These are phyloP conservation scores for Drosophila kokeensis DNA, from an alignment of 2,888 invertebrate genomes.

Conservation along the genomic window DNA sequence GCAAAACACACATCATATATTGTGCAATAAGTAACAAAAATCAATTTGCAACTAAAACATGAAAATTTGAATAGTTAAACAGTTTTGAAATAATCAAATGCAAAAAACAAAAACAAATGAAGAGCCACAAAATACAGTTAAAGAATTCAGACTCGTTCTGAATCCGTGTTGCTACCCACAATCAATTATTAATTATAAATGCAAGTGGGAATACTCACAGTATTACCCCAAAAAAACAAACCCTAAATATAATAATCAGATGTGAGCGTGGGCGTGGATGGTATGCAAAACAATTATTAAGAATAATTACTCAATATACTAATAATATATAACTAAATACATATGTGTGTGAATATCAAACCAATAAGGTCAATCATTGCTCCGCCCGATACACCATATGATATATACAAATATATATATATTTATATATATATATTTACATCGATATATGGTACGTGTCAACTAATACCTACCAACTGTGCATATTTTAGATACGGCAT, in stretches of 20 bases:
- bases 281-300: neutral
- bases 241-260: neutral
- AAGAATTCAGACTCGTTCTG: slow-evolving; percentile 10
- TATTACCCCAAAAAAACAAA: neutral
- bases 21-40: neutral
- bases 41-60: neutral
- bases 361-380: slow-evolving; percentile 3
- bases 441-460: slow-evolving; percentile 17
- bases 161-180: slow-evolving; percentile 24
- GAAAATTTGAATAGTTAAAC: slow-evolving; percentile 3
- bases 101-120: neutral
- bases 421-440: neutral
- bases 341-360: slow-evolving; percentile 10
- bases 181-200: slow-evolving; percentile 19
- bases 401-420: neutral
- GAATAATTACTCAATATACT: neutral
- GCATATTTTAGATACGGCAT: slow-evolving; percentile 24
- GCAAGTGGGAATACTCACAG: slow-evolving; percentile 11
- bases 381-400: slow-evolving; percentile 16
- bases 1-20: neutral
- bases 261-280: neutral
- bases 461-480: slow-evolving; percentile 37
- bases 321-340: slow-evolving; percentile 3
- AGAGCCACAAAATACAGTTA: slow-evolving; percentile 27
- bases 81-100: neutral